Percentiles rank a stretch among this genome's conserved stretches.
Evolutionary conservation across 2,113 vertebrate species (phyloP).

Genomic region (Echinops telfairi): DNA sequence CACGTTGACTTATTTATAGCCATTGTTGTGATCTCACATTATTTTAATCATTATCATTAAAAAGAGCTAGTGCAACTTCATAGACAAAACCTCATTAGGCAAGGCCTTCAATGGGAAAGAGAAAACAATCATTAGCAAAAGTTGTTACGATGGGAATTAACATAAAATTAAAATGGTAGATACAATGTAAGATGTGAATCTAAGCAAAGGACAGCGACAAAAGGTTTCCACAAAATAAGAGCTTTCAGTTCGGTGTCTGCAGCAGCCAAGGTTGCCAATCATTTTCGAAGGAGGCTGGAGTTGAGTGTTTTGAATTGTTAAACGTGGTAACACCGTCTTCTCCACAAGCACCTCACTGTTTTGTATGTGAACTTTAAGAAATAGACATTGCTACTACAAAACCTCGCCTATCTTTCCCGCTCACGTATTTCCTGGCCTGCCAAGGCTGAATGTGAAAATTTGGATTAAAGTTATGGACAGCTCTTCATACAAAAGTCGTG

Average conservation of each 20-base stretch:
- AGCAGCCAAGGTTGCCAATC: constrained; percentile 2
- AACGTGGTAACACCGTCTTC: constrained; percentile 41
- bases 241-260: background rate
- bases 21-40: constrained; percentile 6
- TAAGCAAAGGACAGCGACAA: constrained; percentile 58
- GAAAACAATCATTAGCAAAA: constrained; percentile 32
- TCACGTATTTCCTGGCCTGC: background rate
- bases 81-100: constrained; percentile 40
- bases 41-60: constrained; percentile 51
- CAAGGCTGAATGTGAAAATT: constrained; percentile 47
- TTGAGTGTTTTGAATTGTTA: constrained; percentile 45
- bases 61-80: constrained; percentile 24
- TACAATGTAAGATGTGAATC: background rate
- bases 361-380: background rate
- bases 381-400: background rate
- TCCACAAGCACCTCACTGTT: constrained; percentile 8
- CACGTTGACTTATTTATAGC: constrained; percentile 55
- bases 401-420: background rate
- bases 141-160: constrained; percentile 18
- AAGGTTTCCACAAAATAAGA: constrained; percentile 43
- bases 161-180: constrained; percentile 54
- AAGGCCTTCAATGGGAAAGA: background rate
- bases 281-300: constrained; percentile 55
- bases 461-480: constrained; percentile 14
- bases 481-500: constrained; percentile 34